Base-by-base conservation (phyloP, 2,113 vertebrate species). In the Dendrocopos noguchii region DNA sequence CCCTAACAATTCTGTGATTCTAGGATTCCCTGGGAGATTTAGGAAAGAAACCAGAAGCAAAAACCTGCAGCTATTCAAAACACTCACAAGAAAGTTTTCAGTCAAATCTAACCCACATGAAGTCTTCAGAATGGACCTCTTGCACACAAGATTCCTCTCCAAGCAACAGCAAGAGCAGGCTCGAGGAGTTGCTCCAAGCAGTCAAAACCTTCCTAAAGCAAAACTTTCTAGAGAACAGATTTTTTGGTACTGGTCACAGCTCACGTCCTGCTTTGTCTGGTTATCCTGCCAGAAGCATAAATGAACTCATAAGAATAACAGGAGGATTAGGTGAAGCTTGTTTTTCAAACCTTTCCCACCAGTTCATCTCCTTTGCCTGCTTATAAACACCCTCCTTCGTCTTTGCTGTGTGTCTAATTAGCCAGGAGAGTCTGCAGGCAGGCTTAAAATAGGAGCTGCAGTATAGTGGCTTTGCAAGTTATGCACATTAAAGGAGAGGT, bases 291-390 rank as follows among this genome's bases (percentile, higher is more conserved):
- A 94, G 95, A 92, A 95, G 67, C 80, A 87, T 84, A 94, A 84
- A 95, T 93, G 95, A 94, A 96, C 88, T 91, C 83, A 76, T 91
- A 91, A 84, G 88, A 96, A 94, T 84, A 95, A 94, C 86, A 96
- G 80, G 47, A 86, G 88, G 80, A 93, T 92, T 94, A 94, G 83
- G 86, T 90, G 81, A 92, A 88, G 80, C 74, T 95, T 91, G 84
- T 96, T 96, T 95, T 93, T 73, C 81, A 96, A 95, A 90, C 1
- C 3, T 90, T 92, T 90, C 88, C 92, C 92, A 96, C 84, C 94
- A 96, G 92, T 90, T 81, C n/a, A 12, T 79, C 74, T 88, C 71
- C 84, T 94, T 96, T 96, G 71, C 66, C 80, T 91, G 74, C 92
- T 94, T 95, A 81, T 81, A 96, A 94, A 95, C 84, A 95, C 90